phyloP scores from a whole-genome alignment of 2,113 vertebrate species.

The Hydrochoerus hydrochaeris region DNA sequence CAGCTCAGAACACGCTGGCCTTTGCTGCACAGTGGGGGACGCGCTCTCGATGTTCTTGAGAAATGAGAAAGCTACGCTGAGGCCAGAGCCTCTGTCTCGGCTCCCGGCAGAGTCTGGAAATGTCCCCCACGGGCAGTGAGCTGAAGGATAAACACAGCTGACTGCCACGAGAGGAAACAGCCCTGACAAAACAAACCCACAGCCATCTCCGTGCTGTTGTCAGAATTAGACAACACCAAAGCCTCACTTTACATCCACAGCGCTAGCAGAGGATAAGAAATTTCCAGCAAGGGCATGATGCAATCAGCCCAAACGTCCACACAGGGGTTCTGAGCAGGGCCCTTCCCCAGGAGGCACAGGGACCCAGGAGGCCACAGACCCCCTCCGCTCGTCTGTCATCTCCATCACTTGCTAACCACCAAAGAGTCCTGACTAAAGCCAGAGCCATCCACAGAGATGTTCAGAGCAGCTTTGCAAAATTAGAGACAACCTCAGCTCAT shows the following conservation, averaged over 20 bases:
- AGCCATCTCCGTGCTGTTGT: neutral
- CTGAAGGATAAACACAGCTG: neutral
- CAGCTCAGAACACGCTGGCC: neutral
- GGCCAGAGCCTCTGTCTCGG: neutral
- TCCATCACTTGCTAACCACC: neutral
- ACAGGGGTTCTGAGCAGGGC: rapidly evolving
- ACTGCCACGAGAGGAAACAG: neutral
- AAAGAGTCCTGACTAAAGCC: neutral
- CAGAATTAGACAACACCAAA: neutral
- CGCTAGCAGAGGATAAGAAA: constrained; percentile 30
- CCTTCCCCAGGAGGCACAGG: neutral
- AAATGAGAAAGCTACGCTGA: neutral
- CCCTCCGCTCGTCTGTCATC: neutral
- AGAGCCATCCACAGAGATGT: neutral
- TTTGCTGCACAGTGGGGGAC: constrained; percentile 27
- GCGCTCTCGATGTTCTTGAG: neutral
- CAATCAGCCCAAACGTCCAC: rapidly evolving
- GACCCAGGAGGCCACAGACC: neutral
- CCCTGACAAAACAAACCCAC: neutral
- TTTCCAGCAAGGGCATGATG: neutral
- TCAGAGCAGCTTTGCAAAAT: neutral
- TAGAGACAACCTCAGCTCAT: neutral
- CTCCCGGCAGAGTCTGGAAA: neutral
- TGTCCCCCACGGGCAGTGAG: neutral
- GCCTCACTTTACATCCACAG: neutral